These are phyloP conservation scores for Drosophila rhopaloa DNA, from an alignment of 1,140 invertebrate species.

Conservation along the genomic window DNA sequence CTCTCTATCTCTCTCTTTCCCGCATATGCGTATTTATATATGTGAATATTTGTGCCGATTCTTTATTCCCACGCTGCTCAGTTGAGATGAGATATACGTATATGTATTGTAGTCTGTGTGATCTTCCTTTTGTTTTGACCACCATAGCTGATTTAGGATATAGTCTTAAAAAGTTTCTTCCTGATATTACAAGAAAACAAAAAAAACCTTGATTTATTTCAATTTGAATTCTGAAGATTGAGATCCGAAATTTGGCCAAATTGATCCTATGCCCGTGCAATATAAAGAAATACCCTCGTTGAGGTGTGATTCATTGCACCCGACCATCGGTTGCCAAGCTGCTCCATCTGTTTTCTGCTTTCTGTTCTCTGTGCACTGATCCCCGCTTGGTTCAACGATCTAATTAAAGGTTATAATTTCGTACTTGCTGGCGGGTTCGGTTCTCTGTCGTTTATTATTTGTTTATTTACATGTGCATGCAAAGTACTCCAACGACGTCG, in stretches of 20 bases:
- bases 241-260: background rate
- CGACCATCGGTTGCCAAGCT: constrained; percentile 39
- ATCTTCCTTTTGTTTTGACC: constrained; percentile 6
- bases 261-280: background rate
- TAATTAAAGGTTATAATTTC: constrained; percentile 82
- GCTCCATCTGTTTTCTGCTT: constrained; percentile 3
- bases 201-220: too few relatives aligned
- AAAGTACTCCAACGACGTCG: constrained; percentile 18
- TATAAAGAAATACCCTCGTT: background rate
- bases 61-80: constrained; percentile 39
- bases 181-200: too few relatives aligned
- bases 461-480: constrained; percentile 46
- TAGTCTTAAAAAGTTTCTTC: background rate
- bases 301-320: constrained; percentile 59
- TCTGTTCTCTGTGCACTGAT: constrained; percentile 42
- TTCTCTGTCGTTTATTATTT: constrained; percentile 18
- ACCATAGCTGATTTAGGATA: background rate
- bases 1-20: constrained; percentile 1
- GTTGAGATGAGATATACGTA: constrained; percentile 7
- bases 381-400: constrained; percentile 75
- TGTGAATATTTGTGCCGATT: constrained; percentile 18
- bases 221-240: too few relatives aligned
- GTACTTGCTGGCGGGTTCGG: constrained; percentile 21
- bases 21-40: background rate
- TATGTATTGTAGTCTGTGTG: background rate